These are phyloP conservation scores for Coluber constrictor DNA, from an alignment of 2,797 vertebrate species.

Conservation along the genomic window DNA sequence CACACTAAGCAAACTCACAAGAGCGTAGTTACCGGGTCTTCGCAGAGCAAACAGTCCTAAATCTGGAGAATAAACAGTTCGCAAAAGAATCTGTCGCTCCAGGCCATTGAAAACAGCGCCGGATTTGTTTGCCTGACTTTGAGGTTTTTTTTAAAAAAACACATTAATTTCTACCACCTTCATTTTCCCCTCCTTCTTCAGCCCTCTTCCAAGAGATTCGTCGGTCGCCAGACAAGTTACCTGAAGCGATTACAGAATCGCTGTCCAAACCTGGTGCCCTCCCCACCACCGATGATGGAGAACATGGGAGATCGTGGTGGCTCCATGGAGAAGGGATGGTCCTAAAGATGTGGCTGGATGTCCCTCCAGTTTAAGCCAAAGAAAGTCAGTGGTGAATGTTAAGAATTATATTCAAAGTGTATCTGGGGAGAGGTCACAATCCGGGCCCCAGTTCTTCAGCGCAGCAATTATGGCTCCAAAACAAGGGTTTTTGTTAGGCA, in stretches of 20 bases:
- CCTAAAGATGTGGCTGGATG: not conserved
- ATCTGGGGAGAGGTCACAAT: not conserved
- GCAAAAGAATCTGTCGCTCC: conserved; percentile 26
- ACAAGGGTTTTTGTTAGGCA: not conserved
- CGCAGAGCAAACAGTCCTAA: conserved; percentile 56
- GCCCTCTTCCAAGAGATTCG: not conserved
- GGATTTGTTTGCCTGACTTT: conserved; percentile 54
- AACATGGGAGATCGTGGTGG: not conserved
- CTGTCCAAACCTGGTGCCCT: not conserved
- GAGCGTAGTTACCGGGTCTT: conserved; percentile 39
- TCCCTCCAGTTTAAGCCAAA: not conserved
- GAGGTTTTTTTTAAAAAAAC: not conserved
- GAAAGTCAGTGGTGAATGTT: not conserved
- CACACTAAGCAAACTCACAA: not conserved
- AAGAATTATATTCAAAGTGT: not conserved
- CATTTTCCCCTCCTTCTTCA: too few species aligned
- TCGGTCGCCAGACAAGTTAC: not conserved
- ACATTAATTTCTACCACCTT: not conserved
- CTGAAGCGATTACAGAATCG: not conserved
- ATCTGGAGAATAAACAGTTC: conserved; percentile 47
- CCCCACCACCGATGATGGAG: not conserved
- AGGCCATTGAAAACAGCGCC: conserved; percentile 23
- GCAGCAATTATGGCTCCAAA: not conserved
- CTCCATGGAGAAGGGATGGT: not conserved
- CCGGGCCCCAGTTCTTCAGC: not conserved